Evolutionary conservation across 2,113 vertebrate species (phyloP).

Genomic region (Verasper variegatus): DNA sequence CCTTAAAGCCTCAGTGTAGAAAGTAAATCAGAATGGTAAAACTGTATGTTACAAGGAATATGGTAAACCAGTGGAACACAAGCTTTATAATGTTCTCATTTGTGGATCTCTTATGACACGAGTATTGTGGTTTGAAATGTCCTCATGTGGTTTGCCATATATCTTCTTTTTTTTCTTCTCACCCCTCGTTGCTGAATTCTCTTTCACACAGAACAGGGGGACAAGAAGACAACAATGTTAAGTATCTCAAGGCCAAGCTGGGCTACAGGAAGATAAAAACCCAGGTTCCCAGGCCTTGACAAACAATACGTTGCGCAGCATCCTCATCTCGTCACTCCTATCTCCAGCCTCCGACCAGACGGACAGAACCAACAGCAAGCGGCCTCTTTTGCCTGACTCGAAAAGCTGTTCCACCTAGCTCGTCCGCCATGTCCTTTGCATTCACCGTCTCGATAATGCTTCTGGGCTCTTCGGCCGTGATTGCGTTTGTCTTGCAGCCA

Average conservation of each 20-base stretch:
- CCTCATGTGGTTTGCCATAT: too few species aligned
- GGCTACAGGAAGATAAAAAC: slow-evolving; percentile 77
- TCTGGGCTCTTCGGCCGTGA: slow-evolving; percentile 59
- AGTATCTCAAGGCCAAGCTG: slow-evolving; percentile 82
- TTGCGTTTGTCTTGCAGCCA: slow-evolving; percentile 68
- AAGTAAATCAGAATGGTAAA: neutral
- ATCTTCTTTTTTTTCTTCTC: too few species aligned
- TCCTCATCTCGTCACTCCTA: slow-evolving; percentile 50
- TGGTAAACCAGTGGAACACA: too few species aligned
- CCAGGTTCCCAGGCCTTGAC: slow-evolving; percentile 77
- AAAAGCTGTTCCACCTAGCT: neutral
- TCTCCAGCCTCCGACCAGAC: slow-evolving; percentile 41
- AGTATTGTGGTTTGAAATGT: too few species aligned
- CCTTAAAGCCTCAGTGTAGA: too few species aligned
- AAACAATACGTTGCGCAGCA: slow-evolving; percentile 65
- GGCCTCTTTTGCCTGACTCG: neutral
- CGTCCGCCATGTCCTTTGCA: slow-evolving; percentile 60
- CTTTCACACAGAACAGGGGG: slow-evolving; percentile 70
- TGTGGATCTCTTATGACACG: too few species aligned
- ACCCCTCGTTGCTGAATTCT: neutral
- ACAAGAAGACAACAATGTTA: slow-evolving; percentile 80
- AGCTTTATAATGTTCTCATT: too few species aligned
- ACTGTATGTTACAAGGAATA: neutral
- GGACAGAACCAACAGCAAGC: neutral
- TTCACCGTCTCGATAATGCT: slow-evolving; percentile 46